These are phyloP conservation scores for Carapus acus DNA, from an alignment of 2,797 vertebrate genomes.

Conservation along the genomic window DNA sequence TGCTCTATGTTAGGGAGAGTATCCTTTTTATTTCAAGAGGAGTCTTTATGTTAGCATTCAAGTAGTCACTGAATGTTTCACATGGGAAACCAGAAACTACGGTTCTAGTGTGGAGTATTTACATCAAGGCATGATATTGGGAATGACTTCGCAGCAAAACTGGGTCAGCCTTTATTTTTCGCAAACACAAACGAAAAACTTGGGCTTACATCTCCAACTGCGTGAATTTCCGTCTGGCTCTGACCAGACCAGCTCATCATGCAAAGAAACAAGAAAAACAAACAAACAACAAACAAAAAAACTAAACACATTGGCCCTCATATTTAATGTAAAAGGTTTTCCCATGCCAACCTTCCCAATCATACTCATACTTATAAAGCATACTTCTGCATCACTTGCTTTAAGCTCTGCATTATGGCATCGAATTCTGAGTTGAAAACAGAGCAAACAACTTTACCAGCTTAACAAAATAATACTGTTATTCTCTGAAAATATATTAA, in stretches of 20 bases:
- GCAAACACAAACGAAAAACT: slow-evolving; percentile 41
- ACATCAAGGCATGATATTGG: slow-evolving; percentile 56
- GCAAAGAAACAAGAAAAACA: too few species aligned
- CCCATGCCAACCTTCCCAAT: slow-evolving; percentile 45
- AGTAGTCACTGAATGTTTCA: too few species aligned
- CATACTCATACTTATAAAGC: slow-evolving; percentile 79
- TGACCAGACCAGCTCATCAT: slow-evolving; percentile 47
- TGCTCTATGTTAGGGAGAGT: slow-evolving; percentile 21
- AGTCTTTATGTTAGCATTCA: too few species aligned
- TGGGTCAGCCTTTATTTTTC: slow-evolving; percentile 38
- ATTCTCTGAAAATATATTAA: slow-evolving; percentile 81
- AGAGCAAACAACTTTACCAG: slow-evolving; percentile 79
- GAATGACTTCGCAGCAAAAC: slow-evolving; percentile 49
- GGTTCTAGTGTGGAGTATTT: slow-evolving; percentile 54
- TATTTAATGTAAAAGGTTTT: slow-evolving; percentile 61
- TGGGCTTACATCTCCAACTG: slow-evolving; percentile 38
- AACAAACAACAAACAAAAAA: too few species aligned
- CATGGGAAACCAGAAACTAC: too few species aligned
- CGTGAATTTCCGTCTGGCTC: slow-evolving; percentile 41
- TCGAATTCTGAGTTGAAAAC: slow-evolving; percentile 70
- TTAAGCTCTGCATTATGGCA: slow-evolving; percentile 72
- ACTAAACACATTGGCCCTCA: too few species aligned
- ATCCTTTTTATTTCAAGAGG: slow-evolving; percentile 25
- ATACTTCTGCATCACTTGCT: slow-evolving; percentile 77
- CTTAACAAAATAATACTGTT: slow-evolving; percentile 84